Percentiles rank a stretch among this genome's conserved stretches.
phyloP scores from a whole-genome alignment of 2,888 invertebrate genomes.

The Dicycla oo region DNA sequence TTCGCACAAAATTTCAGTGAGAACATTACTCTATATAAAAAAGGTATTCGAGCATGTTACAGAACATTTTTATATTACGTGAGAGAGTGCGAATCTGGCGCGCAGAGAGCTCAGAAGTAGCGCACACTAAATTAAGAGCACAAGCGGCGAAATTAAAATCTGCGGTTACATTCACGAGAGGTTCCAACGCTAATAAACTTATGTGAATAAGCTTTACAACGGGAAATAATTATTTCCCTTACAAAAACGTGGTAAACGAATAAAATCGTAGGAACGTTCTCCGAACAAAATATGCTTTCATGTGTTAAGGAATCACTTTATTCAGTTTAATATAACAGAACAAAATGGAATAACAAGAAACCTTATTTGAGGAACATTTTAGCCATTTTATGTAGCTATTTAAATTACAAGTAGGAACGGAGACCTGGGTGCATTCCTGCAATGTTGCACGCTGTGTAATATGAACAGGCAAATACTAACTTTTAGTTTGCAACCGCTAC shows the following conservation, averaged over 20 bases:
- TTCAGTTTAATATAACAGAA: constrained; percentile 29
- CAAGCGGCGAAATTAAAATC: constrained; percentile 82
- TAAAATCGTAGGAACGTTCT: constrained; percentile 31
- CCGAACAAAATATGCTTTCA: constrained; percentile 40
- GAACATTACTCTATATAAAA: constrained; percentile 41
- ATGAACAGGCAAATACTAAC: constrained; percentile 23
- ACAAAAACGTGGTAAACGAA: constrained; percentile 48
- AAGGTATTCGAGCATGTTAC: constrained; percentile 34
- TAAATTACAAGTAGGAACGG: constrained; percentile 19
- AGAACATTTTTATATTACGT: constrained; percentile 53
- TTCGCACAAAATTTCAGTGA: constrained; percentile 23
- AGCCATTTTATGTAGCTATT: constrained; percentile 25
- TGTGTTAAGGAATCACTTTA: constrained; percentile 30
- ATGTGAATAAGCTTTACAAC: constrained; percentile 71
- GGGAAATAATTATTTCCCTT: constrained; percentile 63
- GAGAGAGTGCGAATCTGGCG: constrained; percentile 52
- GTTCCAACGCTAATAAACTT: constrained; percentile 78
- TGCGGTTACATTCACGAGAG: constrained; percentile 78
- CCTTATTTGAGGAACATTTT: constrained; percentile 20
- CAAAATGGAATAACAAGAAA: constrained; percentile 34
- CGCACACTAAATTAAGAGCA: constrained; percentile 78
- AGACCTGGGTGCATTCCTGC: constrained; percentile 1
- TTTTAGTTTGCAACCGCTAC: neutral
- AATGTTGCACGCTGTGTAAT: constrained; percentile 13
- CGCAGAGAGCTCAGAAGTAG: constrained; percentile 66